phyloP scores from a whole-genome alignment of 2,888 invertebrate genomes.

The Oegoconia quadripuncta region DNA sequence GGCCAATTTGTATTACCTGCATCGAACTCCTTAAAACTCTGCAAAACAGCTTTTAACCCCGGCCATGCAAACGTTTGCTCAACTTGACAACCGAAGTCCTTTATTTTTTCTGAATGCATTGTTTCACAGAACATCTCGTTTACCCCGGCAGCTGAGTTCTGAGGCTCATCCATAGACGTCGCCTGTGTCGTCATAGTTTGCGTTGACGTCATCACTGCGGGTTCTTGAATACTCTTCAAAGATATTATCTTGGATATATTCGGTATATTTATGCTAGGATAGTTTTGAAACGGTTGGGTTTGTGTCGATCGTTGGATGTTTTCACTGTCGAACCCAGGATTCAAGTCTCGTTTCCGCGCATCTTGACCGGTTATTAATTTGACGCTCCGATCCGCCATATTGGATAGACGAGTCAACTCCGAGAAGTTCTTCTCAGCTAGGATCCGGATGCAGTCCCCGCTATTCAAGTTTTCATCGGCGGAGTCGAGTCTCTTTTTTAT shows the following conservation, averaged over 20 bases:
- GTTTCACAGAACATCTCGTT: constrained; percentile 31
- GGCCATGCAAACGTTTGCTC: constrained; percentile 58
- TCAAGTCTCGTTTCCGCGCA: constrained; percentile 53
- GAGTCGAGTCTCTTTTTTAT: constrained; percentile 63
- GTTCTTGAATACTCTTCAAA: constrained; percentile 40
- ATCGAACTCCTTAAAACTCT: constrained; percentile 72
- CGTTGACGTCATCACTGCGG: constrained; percentile 40
- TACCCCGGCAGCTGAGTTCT: constrained; percentile 51
- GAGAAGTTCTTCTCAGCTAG: constrained; percentile 71
- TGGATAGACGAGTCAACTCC: constrained; percentile 64
- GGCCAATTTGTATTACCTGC: constrained; percentile 62
- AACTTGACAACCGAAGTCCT: constrained; percentile 47
- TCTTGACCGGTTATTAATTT: constrained; percentile 62
- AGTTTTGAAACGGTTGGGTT: constrained; percentile 32
- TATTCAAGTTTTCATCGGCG: constrained; percentile 25
- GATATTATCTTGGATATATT: constrained; percentile 63
- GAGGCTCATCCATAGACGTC: constrained; percentile 68
- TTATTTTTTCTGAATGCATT: constrained; percentile 17
- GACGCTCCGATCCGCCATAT: constrained; percentile 68
- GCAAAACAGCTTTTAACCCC: constrained; percentile 68
- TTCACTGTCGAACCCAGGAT: constrained; percentile 64
- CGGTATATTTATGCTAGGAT: constrained; percentile 60
- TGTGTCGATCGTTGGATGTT: constrained; percentile 41
- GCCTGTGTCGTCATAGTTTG: constrained; percentile 59
- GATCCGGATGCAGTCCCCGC: constrained; percentile 52